Percentiles rank a stretch among this genome's conserved stretches.
These are phyloP conservation scores for Liparis tanakae DNA, from an alignment of 2,797 vertebrate species.

Conservation along the genomic window DNA sequence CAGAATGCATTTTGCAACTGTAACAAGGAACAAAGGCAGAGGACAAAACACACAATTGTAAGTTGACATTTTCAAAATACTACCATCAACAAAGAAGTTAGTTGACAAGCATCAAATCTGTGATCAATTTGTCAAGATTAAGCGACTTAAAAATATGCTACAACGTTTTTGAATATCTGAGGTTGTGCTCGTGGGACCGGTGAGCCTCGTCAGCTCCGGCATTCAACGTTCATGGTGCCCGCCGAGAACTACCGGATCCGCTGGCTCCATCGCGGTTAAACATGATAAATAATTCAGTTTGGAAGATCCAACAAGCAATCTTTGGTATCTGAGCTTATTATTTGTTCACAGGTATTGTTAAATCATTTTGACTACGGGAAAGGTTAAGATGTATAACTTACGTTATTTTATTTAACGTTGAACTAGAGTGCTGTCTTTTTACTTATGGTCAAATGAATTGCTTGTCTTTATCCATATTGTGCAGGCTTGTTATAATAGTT, in stretches of 20 bases:
- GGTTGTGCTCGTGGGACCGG: neutral
- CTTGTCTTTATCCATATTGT: neutral
- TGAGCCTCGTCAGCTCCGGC: neutral
- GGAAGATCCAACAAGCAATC: neutral
- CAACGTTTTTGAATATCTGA: too few relatives aligned
- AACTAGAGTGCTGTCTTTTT: neutral
- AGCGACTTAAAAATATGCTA: too few relatives aligned
- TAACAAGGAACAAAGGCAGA: too few relatives aligned
- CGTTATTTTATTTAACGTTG: neutral
- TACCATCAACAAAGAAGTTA: too few relatives aligned
- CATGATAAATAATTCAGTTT: neutral
- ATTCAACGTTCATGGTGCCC: neutral
- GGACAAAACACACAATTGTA: too few relatives aligned
- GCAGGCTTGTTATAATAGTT: neutral
- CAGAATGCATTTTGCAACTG: neutral
- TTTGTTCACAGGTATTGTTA: neutral
- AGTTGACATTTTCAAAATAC: too few relatives aligned
- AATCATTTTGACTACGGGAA: neutral
- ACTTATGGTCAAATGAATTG: neutral
- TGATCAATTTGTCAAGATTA: too few relatives aligned
- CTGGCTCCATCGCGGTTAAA: neutral
- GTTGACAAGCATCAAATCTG: too few relatives aligned
- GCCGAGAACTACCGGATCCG: too few relatives aligned
- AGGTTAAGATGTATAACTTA: neutral
- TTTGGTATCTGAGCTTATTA: neutral